Evolutionary conservation across 2,888 invertebrate species (phyloP), one percentile per base, ranked within the genome.

Genomic region (Pandemis heparana): DNA sequence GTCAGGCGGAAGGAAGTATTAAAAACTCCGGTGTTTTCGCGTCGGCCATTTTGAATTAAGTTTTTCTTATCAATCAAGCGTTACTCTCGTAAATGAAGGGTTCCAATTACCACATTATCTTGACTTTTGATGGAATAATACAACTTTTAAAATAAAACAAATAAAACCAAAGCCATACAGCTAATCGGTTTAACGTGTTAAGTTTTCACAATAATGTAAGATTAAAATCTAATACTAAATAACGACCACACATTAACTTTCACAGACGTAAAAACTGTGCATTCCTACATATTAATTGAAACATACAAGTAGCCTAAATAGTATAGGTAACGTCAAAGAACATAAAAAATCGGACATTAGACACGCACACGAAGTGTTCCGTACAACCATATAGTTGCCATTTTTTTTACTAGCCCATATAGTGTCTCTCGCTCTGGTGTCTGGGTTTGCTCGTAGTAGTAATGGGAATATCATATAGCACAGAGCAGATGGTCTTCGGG

Each of bases 251-350:
- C 72, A 39, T 4, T 56, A 66, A 43, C 48, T 48, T 48, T 43
- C 43, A 66, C 67, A 72, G n/a, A 53, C 39, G 62, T 73, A 32
- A 23, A 69, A 73, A 69, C 48, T n/a, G 7, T 0, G 5, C 62
- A 51, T 69, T 73, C 73, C 68, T 59, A 46, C 73, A 69, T 64
- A 73, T 63, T 73, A 69, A 73, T 73, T 73, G 68, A 69, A 59
- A 2, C 38, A 32, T 48, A 62, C 64, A 41, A 68, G 73, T 68
- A 73, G 73, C 63, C 23, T 38, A 16, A 18, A 12, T 51, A 61
- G 61, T 70, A 41, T 38, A 43, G 14, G 14, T 41, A n/a, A 39
- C 48, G 16, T 32, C 46, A 64, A 62, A 65, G 64, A 71, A 73
- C 62, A 53, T 68, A 53, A 68, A 63, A 63, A 53, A 43, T 5